Evolutionary conservation across 2,797 vertebrate genomes (phyloP).

Genomic region (Miichthys miiuy): DNA sequence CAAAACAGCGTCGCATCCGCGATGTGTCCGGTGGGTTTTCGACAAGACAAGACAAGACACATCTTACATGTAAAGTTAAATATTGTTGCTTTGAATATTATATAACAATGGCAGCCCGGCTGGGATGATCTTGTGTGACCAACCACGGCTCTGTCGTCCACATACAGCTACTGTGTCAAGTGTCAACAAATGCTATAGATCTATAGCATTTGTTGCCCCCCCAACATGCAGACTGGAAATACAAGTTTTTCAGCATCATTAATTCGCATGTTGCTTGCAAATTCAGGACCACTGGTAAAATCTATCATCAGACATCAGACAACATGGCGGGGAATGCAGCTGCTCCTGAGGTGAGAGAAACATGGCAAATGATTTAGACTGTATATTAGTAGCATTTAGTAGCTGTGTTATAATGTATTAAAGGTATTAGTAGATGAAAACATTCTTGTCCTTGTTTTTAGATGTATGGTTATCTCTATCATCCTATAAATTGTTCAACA

Average conservation of each 20-base stretch:
- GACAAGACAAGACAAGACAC: too few relatives aligned
- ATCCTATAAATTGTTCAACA: neutral
- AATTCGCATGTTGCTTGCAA: neutral
- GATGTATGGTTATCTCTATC: too few relatives aligned
- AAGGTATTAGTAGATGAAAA: too few relatives aligned
- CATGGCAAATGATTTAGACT: neutral
- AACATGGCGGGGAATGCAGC: constrained; percentile 6
- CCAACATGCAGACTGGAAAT: constrained; percentile 44
- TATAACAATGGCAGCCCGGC: too few relatives aligned
- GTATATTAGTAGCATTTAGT: neutral
- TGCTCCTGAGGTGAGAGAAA: constrained; percentile 35
- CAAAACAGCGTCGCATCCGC: too few relatives aligned
- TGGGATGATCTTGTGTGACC: neutral
- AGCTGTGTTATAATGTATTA: neutral
- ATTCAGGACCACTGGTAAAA: too few relatives aligned
- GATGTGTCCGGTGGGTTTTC: too few relatives aligned
- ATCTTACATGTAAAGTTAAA: too few relatives aligned
- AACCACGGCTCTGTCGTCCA: neutral
- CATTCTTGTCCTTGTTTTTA: too few relatives aligned
- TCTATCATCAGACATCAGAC: neutral
- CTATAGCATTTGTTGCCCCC: too few relatives aligned
- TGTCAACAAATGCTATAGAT: neutral
- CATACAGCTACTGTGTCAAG: neutral
- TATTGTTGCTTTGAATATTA: too few relatives aligned
- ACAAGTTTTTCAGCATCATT: neutral